phyloP scores from a whole-genome alignment of 2,888 invertebrate genomes.

The Phrixothrix hirtus region DNA sequence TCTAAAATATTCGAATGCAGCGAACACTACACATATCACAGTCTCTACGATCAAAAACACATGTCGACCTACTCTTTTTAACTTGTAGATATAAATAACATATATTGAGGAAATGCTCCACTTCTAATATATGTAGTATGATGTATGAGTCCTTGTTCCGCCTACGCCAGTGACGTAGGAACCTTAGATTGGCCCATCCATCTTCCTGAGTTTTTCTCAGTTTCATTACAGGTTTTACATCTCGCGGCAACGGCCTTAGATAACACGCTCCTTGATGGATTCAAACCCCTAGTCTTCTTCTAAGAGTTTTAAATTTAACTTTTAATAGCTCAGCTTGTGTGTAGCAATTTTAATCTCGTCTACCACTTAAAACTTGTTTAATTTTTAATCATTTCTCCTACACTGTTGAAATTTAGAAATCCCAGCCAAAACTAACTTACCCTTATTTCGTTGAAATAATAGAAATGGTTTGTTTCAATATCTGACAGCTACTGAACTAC shows the following conservation, averaged over 20 bases:
- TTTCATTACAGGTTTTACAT: slow-evolving; percentile 43
- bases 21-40: slow-evolving; percentile 33
- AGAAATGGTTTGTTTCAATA: background rate
- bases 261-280: slow-evolving; percentile 43
- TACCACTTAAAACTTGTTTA: background rate
- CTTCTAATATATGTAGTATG: slow-evolving; percentile 39
- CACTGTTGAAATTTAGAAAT: too few species aligned
- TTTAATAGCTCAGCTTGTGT: slow-evolving; percentile 39
- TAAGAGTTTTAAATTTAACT: slow-evolving; percentile 42
- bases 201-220: slow-evolving; percentile 44
- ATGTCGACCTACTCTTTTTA: slow-evolving; percentile 41
- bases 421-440: too few species aligned
- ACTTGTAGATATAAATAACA: slow-evolving; percentile 43
- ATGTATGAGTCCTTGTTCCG: slow-evolving; percentile 38
- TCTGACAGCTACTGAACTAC: background rate
- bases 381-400: too few species aligned
- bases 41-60: slow-evolving; percentile 37
- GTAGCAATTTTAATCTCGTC: slow-evolving; percentile 31
- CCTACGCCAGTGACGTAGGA: slow-evolving; percentile 34
- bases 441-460: too few species aligned
- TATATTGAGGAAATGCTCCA: slow-evolving; percentile 42
- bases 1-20: slow-evolving; percentile 27
- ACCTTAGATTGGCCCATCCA: slow-evolving; percentile 45
- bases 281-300: slow-evolving; percentile 35
- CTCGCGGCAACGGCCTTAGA: slow-evolving; percentile 33